These are phyloP conservation scores for Anser cygnoides DNA, from an alignment of 2,113 vertebrate species.

Conservation along the genomic window DNA sequence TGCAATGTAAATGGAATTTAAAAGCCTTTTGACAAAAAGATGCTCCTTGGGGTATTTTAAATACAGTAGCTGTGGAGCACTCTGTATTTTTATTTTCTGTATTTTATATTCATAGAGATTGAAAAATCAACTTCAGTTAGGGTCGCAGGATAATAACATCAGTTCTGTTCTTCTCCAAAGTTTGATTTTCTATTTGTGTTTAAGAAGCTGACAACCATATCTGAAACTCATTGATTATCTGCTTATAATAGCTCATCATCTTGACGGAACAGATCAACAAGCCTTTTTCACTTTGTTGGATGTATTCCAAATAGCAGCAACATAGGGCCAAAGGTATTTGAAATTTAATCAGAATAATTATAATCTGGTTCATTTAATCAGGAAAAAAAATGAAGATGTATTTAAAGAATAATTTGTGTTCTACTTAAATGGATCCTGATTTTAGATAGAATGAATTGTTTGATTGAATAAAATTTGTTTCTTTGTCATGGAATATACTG, in stretches of 20 bases:
- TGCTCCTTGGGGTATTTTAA: background rate
- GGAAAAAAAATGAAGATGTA: background rate
- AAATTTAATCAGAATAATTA: background rate
- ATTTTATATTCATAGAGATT: background rate
- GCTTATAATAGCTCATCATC: background rate
- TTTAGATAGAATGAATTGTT: background rate
- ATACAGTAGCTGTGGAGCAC: background rate
- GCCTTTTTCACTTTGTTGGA: background rate
- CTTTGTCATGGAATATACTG: background rate
- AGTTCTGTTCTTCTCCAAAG: background rate
- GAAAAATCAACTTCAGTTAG: background rate
- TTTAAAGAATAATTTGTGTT: background rate
- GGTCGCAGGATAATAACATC: background rate
- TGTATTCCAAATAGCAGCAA: background rate
- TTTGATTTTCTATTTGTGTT: conserved; percentile 5
- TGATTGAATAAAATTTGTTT: background rate
- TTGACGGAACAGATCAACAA: background rate
- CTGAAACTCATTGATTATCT: conserved; percentile 41
- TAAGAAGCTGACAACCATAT: background rate
- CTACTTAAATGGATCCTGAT: background rate
- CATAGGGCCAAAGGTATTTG: background rate
- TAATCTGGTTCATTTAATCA: background rate
- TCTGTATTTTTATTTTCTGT: background rate
- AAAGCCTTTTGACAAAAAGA: conserved; percentile 11
- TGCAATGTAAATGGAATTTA: background rate